Evolutionary conservation across 2,888 invertebrate species (phyloP), one percentile per base, ranked within the genome.

Genomic region (Drosophila mayaguana): DNA sequence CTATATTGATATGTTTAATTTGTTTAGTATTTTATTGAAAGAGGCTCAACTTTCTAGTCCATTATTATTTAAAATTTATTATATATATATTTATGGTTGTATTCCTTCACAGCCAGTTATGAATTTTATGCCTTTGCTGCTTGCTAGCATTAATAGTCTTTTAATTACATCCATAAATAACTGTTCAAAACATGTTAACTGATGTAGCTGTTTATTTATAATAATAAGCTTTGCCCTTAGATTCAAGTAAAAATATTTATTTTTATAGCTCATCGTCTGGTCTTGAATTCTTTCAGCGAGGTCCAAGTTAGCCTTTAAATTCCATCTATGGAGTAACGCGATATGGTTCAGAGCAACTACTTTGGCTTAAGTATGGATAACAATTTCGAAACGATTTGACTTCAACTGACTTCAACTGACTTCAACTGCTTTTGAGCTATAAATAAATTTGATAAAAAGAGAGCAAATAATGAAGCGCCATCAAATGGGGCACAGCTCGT

Each of bases 361-460:
- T 32, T 18, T 18, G 12, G 12, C 48, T 18, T 18, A 18, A 28
- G 32, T 28, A 18, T 18, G 2, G 48, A 16, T n/a, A 8, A 1
- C 46, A 28, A 28, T 48, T 28, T 28, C 18, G 18, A 18, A 48
- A 32, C 48, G 6, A 2, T 48, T 12, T 18, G 28, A 48, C 11
- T 48, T 48, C 6, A n/a, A 3, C 6, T 5, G 28, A 48, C 11
- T 48, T 48, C 6, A n/a, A 3, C 6, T 5, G 12, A 28, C 11
- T 14, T 16, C 8, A 36, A 32, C 25, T 42, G 42, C 42, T 16
- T 25, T 14, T 16, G 4, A 14, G 59, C 46, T 28, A 38, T 36
- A 25, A 25, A 67, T 67, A 43, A 50, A 36, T 59, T 51, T 60
- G 59, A 60, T 51, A 51, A 50, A 20, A 16, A 20, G 2, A 32